A percentile compares a stretch with the other conserved stretches of the same genome.
phyloP scores from a whole-genome alignment of 1,140 invertebrate species.

The Temnothorax curvispinosus region DNA sequence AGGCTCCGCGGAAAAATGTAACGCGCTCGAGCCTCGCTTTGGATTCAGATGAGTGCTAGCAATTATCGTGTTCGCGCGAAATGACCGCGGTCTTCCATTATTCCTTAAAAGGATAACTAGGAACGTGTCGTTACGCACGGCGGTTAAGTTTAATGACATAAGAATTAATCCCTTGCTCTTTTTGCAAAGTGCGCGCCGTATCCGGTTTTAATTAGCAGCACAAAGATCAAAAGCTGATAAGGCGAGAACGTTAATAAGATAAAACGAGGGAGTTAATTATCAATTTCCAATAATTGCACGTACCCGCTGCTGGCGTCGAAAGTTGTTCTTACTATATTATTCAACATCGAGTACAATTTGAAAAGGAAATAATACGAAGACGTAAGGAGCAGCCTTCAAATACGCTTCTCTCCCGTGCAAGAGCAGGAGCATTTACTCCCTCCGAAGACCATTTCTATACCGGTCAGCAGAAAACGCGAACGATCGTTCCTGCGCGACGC shows the following conservation, averaged over 20 bases:
- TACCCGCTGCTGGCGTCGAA: background rate
- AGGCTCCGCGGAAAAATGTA: constrained; percentile 10
- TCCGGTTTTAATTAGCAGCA: background rate
- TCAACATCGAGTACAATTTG: background rate
- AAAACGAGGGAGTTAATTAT: background rate
- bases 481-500: constrained; percentile 54
- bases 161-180: background rate
- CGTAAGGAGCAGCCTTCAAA: background rate
- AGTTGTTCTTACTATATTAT: background rate
- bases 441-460: background rate
- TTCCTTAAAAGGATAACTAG: background rate
- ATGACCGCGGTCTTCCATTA: constrained; percentile 2
- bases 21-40: background rate
- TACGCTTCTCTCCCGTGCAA: background rate
- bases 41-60: constrained; percentile 3
- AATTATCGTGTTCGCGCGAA: constrained; percentile 7
- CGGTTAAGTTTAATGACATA: constrained; percentile 23
- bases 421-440: background rate
- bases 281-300: background rate
- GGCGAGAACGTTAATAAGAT: background rate
- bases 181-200: background rate
- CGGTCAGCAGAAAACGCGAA: constrained; percentile 67
- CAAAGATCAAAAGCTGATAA: background rate
- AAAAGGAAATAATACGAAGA: background rate
- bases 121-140: constrained; percentile 11